phyloP scores from a whole-genome alignment of 1,140 invertebrate species.

The Lepidostoma basale region DNA sequence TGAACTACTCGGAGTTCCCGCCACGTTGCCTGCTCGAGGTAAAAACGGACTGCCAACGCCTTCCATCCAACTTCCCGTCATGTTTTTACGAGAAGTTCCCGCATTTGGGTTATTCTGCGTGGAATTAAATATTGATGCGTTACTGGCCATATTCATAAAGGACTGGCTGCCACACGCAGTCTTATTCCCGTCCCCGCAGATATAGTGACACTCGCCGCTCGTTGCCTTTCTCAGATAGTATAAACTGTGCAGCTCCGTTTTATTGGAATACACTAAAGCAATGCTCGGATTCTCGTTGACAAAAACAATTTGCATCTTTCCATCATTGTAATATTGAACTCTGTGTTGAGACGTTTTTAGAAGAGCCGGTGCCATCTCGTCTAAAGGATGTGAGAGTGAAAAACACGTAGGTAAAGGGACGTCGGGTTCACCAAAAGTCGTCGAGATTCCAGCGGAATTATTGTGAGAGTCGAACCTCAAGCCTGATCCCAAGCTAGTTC shows the following conservation, averaged over 20 bases:
- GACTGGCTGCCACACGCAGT: conserved; percentile 59
- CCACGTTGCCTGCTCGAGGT: conserved; percentile 48
- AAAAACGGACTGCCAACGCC: conserved; percentile 53
- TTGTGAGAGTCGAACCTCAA: conserved; percentile 27
- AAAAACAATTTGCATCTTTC: conserved; percentile 60
- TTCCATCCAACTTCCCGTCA: conserved; percentile 50
- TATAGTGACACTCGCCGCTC: conserved; percentile 70
- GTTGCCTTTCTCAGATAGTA: conserved; percentile 80
- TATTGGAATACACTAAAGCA: conserved; percentile 76
- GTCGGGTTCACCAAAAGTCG: conserved; percentile 49
- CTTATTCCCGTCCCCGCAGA: conserved; percentile 62
- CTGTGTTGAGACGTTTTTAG: conserved; percentile 66
- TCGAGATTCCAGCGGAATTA: conserved; percentile 16
- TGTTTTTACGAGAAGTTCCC: conserved; percentile 25
- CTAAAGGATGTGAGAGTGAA: conserved; percentile 84
- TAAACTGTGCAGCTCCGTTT: conserved; percentile 78
- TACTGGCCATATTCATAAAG: conserved; percentile 50
- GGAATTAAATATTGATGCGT: conserved; percentile 49
- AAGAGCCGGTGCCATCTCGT: conserved; percentile 86
- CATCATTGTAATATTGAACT: conserved; percentile 61
- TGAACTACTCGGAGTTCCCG: conserved; percentile 55
- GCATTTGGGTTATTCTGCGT: background rate
- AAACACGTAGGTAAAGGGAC: conserved; percentile 72
- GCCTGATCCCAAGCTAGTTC: conserved; percentile 28
- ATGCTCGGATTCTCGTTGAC: conserved; percentile 62